Evolutionary conservation across 2,797 vertebrate species (phyloP), one percentile per base, ranked within the genome.

Genomic region (Chaetophractus vellerosus): DNA sequence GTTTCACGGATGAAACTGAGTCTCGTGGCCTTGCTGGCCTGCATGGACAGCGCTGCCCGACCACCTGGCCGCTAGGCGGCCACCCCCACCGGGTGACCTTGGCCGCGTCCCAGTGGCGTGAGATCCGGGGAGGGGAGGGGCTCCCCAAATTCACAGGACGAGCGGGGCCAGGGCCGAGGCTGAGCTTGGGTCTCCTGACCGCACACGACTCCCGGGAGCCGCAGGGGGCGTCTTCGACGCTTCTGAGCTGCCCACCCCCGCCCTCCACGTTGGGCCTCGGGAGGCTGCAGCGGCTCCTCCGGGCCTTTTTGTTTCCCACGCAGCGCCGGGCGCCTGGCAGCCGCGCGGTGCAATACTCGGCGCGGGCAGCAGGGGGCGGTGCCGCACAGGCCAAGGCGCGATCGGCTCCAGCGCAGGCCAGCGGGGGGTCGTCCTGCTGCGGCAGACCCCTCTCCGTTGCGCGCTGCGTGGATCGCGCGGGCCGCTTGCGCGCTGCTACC

Each of bases 341-440:
- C 11, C 5, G 7, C 6, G 10, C 24, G 23, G 76, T 14, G 59
- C 11, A 1, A 33, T 41, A 33, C 68, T 33, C 7, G 4, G 10
- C 24, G n/a, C 10, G 19, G 80, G 10, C 90, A 31, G 85, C 74
- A 91, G 92, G 88, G 78, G 78, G 84, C 64, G 57, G 78, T 91
- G 96, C 23, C 19, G 36, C n/a, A 57, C 66, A 59, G 55, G 52
- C 9, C 38, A 87, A 19, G 0, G n/a, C 3, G 57, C 23, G 8
- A 45, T 1, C 0, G 1, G 50, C 4, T 8, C 61, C 9, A 2
- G 18, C 11, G 14, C 21, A 38, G 61, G n/a, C 6, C 11, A 0
- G 55, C 11, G 1, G 55, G 26, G 48, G 48, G 38, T 38, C 11
- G 10, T 76, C 5, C 0, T 6, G 16, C n/a, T 45, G 48, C 59